A percentile compares a stretch with the other conserved stretches of the same genome.
phyloP scores from a whole-genome alignment of 2,113 vertebrate species.

The Dipodomys stephensi region DNA sequence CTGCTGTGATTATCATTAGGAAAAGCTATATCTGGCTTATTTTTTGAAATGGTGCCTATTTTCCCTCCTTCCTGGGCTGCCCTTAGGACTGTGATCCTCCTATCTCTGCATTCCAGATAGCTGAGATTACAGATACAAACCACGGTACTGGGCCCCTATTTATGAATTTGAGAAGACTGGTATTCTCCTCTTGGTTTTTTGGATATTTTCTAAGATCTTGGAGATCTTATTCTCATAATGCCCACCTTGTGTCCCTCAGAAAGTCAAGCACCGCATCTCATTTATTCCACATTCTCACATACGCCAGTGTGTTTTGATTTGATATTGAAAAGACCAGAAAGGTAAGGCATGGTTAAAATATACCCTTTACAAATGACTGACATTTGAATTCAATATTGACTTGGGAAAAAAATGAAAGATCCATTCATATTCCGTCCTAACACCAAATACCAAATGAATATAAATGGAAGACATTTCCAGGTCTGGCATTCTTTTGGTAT shows the following conservation, averaged over 20 bases:
- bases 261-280: background rate
- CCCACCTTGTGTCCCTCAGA: background rate
- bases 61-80: no score
- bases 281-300: background rate
- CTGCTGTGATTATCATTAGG: no score
- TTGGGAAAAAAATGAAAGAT: constrained; percentile 69
- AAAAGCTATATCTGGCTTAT: background rate
- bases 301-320: constrained; percentile 19
- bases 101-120: no score
- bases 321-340: constrained; percentile 57
- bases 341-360: constrained; percentile 56
- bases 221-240: fast-evolving
- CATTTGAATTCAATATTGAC: constrained; percentile 73
- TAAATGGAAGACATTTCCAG: constrained; percentile 59
- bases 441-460: constrained; percentile 78
- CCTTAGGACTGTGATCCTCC: no score
- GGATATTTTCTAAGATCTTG: background rate
- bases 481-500: constrained; percentile 69
- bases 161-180: background rate
- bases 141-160: no score
- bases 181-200: background rate
- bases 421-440: background rate
- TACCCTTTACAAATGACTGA: constrained; percentile 67
- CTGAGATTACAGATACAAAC: no score
- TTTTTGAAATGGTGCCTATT: background rate